Base-by-base conservation (phyloP, 2,797 vertebrate genomes). In the Gymnodraco acuticeps region DNA sequence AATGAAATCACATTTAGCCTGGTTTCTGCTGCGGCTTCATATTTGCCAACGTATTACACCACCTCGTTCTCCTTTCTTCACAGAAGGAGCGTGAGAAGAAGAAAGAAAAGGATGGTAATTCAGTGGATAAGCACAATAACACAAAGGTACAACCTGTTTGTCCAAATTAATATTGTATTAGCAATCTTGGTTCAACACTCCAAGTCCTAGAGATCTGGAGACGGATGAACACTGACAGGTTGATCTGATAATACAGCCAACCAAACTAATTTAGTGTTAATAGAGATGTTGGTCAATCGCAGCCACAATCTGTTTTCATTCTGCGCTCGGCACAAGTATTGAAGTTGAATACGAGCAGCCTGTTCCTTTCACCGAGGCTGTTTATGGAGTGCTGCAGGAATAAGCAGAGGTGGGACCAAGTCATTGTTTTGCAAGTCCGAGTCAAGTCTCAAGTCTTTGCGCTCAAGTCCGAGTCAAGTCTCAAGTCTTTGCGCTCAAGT, bases 21-120 rank as follows among this genome's bases (percentile, higher is more conserved):
- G 20, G 15, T 12, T 50, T 10, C 52, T 13, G 15, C 15, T 63
- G 11, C 27, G 17, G 3, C 3, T 23, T 20, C 38, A 46, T 47
- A 66, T 47, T 4, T 53, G 20, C 3, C 27, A 6, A 6, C 7
- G 11, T 43, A 20, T 77, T 11, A 56, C 45, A 43, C 38, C 14
- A 8, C 56, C 0, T 42, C 11, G 6, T 31, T 17, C 19, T 59
- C 17, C 17, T 41, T 41, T 47, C 20, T 61, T 71, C 73, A 70
- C 90, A 97, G 97, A 98, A 96, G 89, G 97, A 99, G 89, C 95
- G 95, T 71, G 97, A 98, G 73, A 98, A 96, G 91, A 98, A 96
- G 92, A 96, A 89, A 88, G 97, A 98, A 60, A 96, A 92, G 88
- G 96, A 98, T 45, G 78, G 86, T 41, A 96, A 98, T 87, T 98